phyloP scores from a whole-genome alignment of 2,888 invertebrate genomes.

The Dusona sp. region DNA sequence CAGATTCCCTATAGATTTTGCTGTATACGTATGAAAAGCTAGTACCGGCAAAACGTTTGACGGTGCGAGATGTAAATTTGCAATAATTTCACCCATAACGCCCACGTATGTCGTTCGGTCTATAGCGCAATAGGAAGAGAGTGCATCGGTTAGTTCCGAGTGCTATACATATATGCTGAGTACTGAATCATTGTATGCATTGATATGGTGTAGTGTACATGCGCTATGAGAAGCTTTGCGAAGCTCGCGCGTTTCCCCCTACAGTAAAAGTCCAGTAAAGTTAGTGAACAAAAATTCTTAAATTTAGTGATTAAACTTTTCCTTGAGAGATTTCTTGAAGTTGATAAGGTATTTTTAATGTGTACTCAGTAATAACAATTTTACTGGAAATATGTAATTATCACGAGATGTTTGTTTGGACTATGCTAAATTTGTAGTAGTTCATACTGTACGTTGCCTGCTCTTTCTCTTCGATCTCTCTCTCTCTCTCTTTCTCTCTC shows the following conservation, averaged over 20 bases:
- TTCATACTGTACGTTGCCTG: neutral
- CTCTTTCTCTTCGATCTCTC: neutral
- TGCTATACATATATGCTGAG: slow-evolving; percentile 14
- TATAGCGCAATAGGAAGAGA: slow-evolving; percentile 45
- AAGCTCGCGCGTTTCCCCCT: slow-evolving; percentile 53
- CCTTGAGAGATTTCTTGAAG: neutral
- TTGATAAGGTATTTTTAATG: neutral
- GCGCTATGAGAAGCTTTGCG: slow-evolving; percentile 55
- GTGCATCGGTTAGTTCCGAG: slow-evolving; percentile 43
- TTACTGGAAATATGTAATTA: neutral
- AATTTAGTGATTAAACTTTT: neutral
- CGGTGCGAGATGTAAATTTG: slow-evolving; percentile 65
- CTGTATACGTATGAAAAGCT: slow-evolving; percentile 12
- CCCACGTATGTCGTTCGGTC: slow-evolving; percentile 48
- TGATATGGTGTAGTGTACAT: slow-evolving; percentile 7
- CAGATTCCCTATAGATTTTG: slow-evolving; percentile 14
- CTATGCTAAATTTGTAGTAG: neutral
- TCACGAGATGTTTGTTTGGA: neutral
- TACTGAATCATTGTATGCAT: slow-evolving; percentile 41
- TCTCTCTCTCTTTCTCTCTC: neutral
- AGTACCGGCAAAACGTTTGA: slow-evolving; percentile 63
- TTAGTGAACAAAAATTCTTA: neutral
- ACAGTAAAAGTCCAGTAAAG: slow-evolving; percentile 27
- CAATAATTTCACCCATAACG: slow-evolving; percentile 68
- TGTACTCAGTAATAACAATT: neutral